A percentile compares a stretch with the other conserved stretches of the same genome.
These are phyloP conservation scores for Zaprionus vittiger DNA, from an alignment of 1,140 invertebrate genomes.

Conservation along the genomic window DNA sequence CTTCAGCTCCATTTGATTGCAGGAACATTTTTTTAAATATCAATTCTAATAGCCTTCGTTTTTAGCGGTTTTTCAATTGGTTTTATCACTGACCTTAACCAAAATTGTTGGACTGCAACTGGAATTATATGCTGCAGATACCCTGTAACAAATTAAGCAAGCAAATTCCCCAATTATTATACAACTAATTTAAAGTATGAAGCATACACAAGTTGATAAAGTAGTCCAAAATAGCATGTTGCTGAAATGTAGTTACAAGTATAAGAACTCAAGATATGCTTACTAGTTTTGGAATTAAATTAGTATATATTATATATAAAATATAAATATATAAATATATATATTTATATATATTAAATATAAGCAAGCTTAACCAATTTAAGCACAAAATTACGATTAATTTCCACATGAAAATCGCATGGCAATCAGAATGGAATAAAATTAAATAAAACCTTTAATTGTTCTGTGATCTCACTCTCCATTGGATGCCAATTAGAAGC, in stretches of 20 bases:
- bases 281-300: no score
- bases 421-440: background rate
- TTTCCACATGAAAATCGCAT: background rate
- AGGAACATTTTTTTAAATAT: background rate
- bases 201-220: no score
- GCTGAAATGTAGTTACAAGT: no score
- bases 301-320: no score
- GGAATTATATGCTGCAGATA: background rate
- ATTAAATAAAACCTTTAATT: conserved; percentile 3
- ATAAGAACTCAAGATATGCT: no score
- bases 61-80: background rate
- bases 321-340: no score
- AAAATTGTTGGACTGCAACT: background rate
- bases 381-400: background rate
- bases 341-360: no score
- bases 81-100: background rate
- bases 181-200: no score
- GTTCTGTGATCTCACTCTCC: background rate
- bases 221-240: no score
- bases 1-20: background rate
- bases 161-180: no score
- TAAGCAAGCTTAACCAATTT: no score
- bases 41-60: background rate
- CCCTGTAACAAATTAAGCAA: background rate
- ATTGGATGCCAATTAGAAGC: background rate